These are phyloP conservation scores for Taenioides sp. DNA, from an alignment of 2,797 vertebrate species.

Conservation along the genomic window DNA sequence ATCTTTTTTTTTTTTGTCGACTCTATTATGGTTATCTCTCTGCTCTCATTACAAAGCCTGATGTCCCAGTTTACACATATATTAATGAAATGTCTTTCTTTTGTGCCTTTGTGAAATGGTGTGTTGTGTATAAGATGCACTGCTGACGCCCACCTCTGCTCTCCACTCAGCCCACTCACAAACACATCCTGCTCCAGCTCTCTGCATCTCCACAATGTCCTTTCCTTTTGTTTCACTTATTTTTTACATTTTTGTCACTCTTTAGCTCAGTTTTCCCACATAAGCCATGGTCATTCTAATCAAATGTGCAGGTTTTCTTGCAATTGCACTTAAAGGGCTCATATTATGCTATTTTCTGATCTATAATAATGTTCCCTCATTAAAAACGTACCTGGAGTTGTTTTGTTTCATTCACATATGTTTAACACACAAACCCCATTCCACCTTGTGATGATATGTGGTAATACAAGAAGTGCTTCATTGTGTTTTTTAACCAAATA, in stretches of 20 bases:
- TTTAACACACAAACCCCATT: too few relatives aligned
- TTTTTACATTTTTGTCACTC: slow-evolving; percentile 16
- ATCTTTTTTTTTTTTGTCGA: too few relatives aligned
- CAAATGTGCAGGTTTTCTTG: too few relatives aligned
- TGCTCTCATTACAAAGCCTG: slow-evolving; percentile 11
- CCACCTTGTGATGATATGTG: too few relatives aligned
- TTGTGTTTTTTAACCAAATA: too few relatives aligned
- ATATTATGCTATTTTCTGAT: too few relatives aligned
- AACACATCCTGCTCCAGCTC: slow-evolving; percentile 50
- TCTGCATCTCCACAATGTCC: slow-evolving; percentile 39
- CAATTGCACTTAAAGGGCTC: too few relatives aligned
- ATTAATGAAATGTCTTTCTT: slow-evolving; percentile 40
- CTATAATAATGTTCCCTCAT: too few relatives aligned
- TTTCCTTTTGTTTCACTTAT: slow-evolving; percentile 21
- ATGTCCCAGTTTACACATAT: slow-evolving; percentile 23
- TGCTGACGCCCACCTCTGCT: slow-evolving; percentile 53
- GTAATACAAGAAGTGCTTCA: too few relatives aligned
- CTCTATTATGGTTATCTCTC: not conserved
- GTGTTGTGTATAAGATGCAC: slow-evolving; percentile 8
- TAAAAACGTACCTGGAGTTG: too few relatives aligned
- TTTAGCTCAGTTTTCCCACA: slow-evolving; percentile 18
- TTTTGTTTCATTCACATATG: too few relatives aligned
- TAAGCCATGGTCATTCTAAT: not conserved
- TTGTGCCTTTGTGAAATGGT: slow-evolving; percentile 29
- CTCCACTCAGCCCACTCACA: slow-evolving; percentile 61